Evolutionary conservation across 2,797 vertebrate genomes (phyloP).

Genomic region (Loris lydekkerianus): DNA sequence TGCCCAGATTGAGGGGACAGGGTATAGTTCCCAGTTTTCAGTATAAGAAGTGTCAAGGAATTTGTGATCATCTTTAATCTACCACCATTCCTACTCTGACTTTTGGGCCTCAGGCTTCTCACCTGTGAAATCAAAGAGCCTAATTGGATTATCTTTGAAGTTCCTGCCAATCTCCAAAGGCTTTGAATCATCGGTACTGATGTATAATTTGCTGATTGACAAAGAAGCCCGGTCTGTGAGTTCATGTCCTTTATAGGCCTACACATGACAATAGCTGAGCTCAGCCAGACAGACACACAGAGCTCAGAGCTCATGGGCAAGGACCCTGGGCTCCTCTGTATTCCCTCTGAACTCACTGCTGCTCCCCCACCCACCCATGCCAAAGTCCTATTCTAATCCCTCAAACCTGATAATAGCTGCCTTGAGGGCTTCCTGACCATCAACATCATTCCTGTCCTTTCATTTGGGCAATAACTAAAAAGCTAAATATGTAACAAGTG

Average conservation of each 20-base stretch:
- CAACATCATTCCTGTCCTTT: background rate
- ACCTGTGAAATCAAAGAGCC: constrained; percentile 56
- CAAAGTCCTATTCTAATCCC: background rate
- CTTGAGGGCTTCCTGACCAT: background rate
- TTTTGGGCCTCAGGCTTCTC: constrained; percentile 9
- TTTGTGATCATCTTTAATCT: background rate
- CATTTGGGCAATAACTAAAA: constrained; percentile 27
- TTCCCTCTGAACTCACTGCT: background rate
- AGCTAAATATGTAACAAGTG: background rate
- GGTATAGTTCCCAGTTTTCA: background rate
- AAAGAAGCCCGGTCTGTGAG: background rate
- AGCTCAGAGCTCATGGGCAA: background rate
- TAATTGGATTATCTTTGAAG: constrained; percentile 18
- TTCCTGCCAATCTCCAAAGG: background rate
- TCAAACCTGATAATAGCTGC: background rate
- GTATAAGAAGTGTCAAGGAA: background rate
- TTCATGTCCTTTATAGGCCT: background rate
- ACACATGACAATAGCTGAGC: background rate
- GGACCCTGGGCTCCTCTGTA: background rate
- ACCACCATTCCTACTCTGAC: background rate
- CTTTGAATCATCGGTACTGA: constrained; percentile 9
- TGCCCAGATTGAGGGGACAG: background rate
- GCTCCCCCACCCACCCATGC: background rate
- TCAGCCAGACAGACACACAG: background rate
- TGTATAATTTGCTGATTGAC: constrained; percentile 53